Base-by-base conservation (phyloP, 2,888 invertebrate species). In the Nomada ruficornis region DNA sequence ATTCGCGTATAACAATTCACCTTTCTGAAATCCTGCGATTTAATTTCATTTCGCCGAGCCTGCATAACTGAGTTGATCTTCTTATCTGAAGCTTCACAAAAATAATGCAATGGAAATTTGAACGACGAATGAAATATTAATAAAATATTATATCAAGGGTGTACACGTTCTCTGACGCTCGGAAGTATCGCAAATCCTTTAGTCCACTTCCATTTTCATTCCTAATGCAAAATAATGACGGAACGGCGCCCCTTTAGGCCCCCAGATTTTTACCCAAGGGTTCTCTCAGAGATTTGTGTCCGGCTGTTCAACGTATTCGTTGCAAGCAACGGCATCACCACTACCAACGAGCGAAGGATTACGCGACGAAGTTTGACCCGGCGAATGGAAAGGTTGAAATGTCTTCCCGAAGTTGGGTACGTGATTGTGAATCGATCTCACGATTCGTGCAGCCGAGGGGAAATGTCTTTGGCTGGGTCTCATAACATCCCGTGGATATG, bases 391-490 rank as follows among this genome's bases (percentile, higher is more conserved):
- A n/a, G 65, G 23, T 9, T 20, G 7, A 20, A 2, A 36, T 20
- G 36, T 50, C 29, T n/a, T n/a, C 5, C 9, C 11, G 44, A 11
- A 42, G 59, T 4, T 59, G 5, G 67, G 67, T 0, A n/a, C 26
- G 59, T 59, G 74, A 67, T 74, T 60, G 67, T 42, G 65, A 74
- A 74, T 74, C 65, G 74, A 74, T 65, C 47, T n/a, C n/a, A n/a
- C 5, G 18, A 74, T 67, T 52, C 65, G 9, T 18, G 23, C 15
- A 2, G 44, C 20, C 1, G 55, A 67, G 20, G 20, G 18, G 50
- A 50, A 20, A 65, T 18, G 11, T 26, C 59, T 47, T 59, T 59
- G 15, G 2, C 42, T 4, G 10, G 23, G n/a, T 55, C 42, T 29
- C 20, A n/a, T 54, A n/a, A 54, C 13, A 50, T 64, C 23, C 26